Evolutionary conservation across 2,113 vertebrate species (phyloP), one percentile per base, ranked within the genome.

Genomic region (Apteryx owenii): DNA sequence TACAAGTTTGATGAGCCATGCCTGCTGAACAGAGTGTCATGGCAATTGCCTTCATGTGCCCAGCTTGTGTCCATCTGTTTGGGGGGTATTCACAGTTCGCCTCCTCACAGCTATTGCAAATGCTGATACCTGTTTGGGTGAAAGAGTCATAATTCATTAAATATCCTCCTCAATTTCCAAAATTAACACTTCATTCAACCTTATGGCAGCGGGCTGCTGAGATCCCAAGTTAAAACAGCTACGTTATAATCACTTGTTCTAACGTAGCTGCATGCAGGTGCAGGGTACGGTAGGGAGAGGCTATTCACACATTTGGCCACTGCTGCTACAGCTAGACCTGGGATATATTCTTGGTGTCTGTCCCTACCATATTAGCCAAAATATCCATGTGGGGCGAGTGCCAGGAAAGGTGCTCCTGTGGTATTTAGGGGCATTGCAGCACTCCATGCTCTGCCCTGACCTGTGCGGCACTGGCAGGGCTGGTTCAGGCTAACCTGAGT

Each of bases 331-430:
- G 46, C 9, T 75, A 68, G 46, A 22, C 31, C 20, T n/a, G 42
- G 44, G 44, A 7, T 85, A 46, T 56, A 61, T 12, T 69, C 26
- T 44, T 17, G 3, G 4, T 8, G 1, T 48, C 38, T 18, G 0
- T 46, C 40, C 60, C 44, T 36, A 36, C 15, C 17, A 1, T 23
- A 9, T 33, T 62, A 46, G 9, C 31, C 5, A 2, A 5, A 44
- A 62, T 17, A 75, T 16, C 13, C 1, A 0, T 10, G 26, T 23
- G 10, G 36, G 7, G 0, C 1, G 10, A 2, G 3, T 78, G 54
- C 23, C 58, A 50, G 65, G 50, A 42, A 75, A 84, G 50, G 33
- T 81, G 28, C 2, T 81, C 22, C 46, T 40, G 31, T 56, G 38
- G 12, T 54, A 1, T 5, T 8, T 2, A 38, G 4, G 48, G 64